Evolutionary conservation across 1,140 invertebrate genomes (phyloP), one percentile per base, ranked within the genome.

Genomic region (Scaptomyza pallida): DNA sequence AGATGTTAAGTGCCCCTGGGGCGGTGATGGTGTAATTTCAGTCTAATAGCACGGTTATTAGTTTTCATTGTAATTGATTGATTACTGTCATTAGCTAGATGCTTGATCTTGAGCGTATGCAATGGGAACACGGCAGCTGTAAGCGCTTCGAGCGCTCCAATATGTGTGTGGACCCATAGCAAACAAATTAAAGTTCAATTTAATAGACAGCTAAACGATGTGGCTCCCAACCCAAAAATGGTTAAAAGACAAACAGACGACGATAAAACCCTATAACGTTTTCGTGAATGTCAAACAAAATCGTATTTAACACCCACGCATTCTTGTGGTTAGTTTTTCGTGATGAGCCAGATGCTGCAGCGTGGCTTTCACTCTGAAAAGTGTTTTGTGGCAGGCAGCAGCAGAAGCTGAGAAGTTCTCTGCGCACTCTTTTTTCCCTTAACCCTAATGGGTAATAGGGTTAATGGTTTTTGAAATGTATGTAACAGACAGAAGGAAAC

Each of bases 41-140:
- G 33, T 68, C 26, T 75, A 75, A 75, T 75, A 63, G 73, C 57
- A 45, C 57, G 70, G 70, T 68, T 72, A 75, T 75, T 75, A 75
- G 69, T 75, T 72, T 75, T 40, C 62, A 75, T 72, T 72, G 52
- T 75, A 75, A 75, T 75, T 75, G 73, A 72, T 75, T 75, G 73
- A 75, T 75, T 75, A 72, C 70, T 41, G 63, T 62, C 62, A 75
- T 75, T 75, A 75, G 57, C 40, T 21, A 61, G 65, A 56, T 48
- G 19, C 30, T 10, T 57, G 70, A 72, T 72, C 70, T 68, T 55
- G 55, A 61, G 43, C 33, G 17, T 48, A 60, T 60, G 57, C 57
- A 52, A 44, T 44, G 35, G 59, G 12, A 15, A 44, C 37, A 52
- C 33, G 50, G 33, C 50, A 63, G 63, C 63, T 51, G 54, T 12